Evolutionary conservation across 2,888 invertebrate genomes (phyloP).

Genomic region (Lordiphosa fenestrarum): DNA sequence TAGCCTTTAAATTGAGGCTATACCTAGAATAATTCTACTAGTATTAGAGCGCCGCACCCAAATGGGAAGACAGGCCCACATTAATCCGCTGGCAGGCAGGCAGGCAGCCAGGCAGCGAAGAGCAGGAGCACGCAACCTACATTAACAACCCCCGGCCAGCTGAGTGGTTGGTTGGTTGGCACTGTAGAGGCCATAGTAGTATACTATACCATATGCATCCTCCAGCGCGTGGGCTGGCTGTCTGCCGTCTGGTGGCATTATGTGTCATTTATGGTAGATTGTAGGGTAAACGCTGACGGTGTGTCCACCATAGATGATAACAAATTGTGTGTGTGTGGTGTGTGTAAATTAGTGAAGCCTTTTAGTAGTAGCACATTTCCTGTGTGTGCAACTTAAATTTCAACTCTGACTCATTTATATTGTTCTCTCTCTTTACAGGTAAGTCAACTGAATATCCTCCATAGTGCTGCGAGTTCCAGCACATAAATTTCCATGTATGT

Average conservation of each 20-base stretch:
- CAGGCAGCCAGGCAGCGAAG: constrained; percentile 13
- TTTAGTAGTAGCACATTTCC: constrained; percentile 34
- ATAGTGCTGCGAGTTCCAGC: constrained; percentile 1
- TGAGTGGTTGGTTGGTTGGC: not conserved
- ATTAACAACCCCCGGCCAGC: constrained; percentile 32
- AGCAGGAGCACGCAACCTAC: constrained; percentile 37
- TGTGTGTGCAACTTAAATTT: constrained; percentile 7
- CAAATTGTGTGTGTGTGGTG: constrained; percentile 26
- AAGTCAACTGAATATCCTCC: constrained; percentile 5
- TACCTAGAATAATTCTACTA: constrained; percentile 7
- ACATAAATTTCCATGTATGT: constrained; percentile 7
- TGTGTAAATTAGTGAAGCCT: constrained; percentile 44
- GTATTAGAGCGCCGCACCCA: constrained; percentile 25
- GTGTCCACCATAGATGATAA: constrained; percentile 9
- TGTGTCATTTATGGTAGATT: constrained; percentile 5
- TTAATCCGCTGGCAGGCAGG: constrained; percentile 22
- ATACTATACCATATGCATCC: constrained; percentile 9
- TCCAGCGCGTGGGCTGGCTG: constrained; percentile 5
- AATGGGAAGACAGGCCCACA: constrained; percentile 38
- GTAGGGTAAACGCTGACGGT: not conserved
- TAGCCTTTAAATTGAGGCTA: constrained; percentile 2
- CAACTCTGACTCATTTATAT: constrained; percentile 6
- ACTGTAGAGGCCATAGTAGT: constrained; percentile 37
- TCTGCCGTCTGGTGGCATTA: constrained; percentile 10
- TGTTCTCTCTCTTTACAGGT: constrained; percentile 6